Conservation (phyloP, 2,113 vertebrate genomes). For the Hyperopisus bebe region DNA sequence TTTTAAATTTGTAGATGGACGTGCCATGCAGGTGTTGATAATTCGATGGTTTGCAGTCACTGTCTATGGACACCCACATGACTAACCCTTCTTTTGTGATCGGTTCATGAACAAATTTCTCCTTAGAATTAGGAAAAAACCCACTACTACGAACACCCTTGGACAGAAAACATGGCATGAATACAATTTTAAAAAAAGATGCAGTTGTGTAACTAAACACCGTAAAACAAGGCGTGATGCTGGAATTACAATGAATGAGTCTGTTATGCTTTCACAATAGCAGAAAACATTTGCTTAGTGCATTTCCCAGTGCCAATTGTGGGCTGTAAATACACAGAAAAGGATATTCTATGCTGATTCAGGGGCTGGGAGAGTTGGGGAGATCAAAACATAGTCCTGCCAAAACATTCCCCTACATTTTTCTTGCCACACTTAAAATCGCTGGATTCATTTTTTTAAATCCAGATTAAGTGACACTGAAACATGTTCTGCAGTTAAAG, state of each 20-base stretch:
- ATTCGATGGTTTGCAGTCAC: background rate
- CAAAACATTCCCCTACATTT: background rate
- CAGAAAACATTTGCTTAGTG: background rate
- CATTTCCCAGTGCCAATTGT: background rate
- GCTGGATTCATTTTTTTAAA: background rate
- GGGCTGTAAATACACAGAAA: background rate
- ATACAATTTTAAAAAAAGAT: background rate
- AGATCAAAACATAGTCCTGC: background rate
- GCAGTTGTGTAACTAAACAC: background rate
- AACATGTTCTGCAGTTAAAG: background rate
- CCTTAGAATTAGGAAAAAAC: background rate
- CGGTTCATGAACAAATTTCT: background rate
- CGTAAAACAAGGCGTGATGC: background rate
- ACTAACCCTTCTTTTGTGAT: background rate
- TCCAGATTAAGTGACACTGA: background rate
- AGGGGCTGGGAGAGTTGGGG: background rate
- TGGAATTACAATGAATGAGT: background rate
- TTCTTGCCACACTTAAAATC: background rate
- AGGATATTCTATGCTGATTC: background rate
- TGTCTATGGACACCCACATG: background rate
- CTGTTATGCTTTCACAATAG: background rate
- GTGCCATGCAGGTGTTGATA: background rate
- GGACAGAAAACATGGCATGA: background rate
- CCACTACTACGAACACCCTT: background rate
- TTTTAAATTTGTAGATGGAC: background rate